Percentiles rank a stretch among this genome's conserved stretches.
Evolutionary conservation across 2,797 vertebrate species (phyloP).

Genomic region (Manis pentadactyla): DNA sequence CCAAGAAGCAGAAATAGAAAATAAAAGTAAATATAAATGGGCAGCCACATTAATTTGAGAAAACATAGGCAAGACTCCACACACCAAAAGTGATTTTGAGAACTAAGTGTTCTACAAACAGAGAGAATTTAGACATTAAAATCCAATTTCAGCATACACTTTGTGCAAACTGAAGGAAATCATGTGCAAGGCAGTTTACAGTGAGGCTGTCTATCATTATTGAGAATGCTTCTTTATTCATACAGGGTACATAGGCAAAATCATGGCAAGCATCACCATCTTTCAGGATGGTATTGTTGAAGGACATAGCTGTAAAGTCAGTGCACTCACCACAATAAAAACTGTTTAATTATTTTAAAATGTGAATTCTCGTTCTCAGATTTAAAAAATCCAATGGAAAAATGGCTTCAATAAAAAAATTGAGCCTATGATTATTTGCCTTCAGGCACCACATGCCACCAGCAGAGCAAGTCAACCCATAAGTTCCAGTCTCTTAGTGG

Average conservation of each 20-base stretch:
- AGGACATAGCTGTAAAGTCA: not conserved
- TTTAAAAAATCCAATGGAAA: not conserved
- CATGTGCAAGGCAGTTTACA: not conserved
- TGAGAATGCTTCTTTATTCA: not conserved
- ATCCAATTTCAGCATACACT: conserved; percentile 19
- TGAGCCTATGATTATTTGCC: not conserved
- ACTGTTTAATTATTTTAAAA: conserved; percentile 19
- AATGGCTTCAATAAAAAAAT: not conserved
- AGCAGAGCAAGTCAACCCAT: not conserved
- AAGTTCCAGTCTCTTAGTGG: not conserved
- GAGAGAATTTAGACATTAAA: conserved; percentile 42
- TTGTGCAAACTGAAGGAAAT: conserved; percentile 41
- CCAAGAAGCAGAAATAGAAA: not conserved
- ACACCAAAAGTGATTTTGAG: not conserved
- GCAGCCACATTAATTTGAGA: conserved; percentile 7
- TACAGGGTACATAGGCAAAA: not conserved
- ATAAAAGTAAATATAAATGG: conserved; percentile 33
- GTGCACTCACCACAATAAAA: not conserved
- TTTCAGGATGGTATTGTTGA: not conserved
- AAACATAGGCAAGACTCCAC: not conserved
- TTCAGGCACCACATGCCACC: not conserved
- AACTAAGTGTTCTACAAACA: conserved; percentile 31
- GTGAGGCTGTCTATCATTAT: not conserved
- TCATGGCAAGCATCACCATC: not conserved
- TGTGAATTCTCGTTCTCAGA: not conserved